Conservation (phyloP, 2,797 vertebrate genomes). For the Acanthornis magna region DNA sequence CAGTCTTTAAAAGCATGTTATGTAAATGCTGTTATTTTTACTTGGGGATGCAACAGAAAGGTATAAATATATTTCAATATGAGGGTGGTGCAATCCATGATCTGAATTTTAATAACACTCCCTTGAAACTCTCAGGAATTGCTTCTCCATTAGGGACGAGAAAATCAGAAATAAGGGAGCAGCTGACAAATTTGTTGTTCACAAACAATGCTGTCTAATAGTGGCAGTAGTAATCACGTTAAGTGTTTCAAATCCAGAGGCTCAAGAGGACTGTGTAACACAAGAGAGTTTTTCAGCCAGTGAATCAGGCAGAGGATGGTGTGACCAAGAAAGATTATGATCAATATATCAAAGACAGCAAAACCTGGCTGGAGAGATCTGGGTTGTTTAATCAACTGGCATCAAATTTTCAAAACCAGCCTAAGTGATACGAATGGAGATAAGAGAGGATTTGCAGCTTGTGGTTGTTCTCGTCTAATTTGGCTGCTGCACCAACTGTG, state of each 20-base stretch:
- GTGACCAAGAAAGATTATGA: background rate
- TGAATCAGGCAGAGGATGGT: background rate
- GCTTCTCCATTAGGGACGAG: background rate
- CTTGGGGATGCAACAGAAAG: background rate
- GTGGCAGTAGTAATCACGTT: slow-evolving; percentile 4
- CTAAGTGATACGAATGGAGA: background rate
- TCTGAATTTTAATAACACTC: background rate
- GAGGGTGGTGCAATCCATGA: background rate
- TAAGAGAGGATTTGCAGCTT: background rate
- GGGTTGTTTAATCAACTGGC: background rate
- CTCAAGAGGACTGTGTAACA: background rate
- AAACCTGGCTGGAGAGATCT: background rate
- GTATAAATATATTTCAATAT: background rate
- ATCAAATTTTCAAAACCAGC: background rate
- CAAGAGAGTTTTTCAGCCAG: background rate
- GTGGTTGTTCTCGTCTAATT: background rate
- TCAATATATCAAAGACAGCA: background rate
- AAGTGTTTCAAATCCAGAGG: slow-evolving; percentile 48
- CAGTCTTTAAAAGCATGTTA: background rate
- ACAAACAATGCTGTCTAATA: slow-evolving; percentile 30
- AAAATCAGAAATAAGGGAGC: slow-evolving; percentile 29
- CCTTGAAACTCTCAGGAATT: background rate
- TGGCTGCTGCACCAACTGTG: background rate
- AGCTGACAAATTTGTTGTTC: slow-evolving; percentile 26
- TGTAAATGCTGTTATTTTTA: background rate